Conservation (phyloP, 2,113 vertebrate genomes). For the Megaptera novaeangliae region DNA sequence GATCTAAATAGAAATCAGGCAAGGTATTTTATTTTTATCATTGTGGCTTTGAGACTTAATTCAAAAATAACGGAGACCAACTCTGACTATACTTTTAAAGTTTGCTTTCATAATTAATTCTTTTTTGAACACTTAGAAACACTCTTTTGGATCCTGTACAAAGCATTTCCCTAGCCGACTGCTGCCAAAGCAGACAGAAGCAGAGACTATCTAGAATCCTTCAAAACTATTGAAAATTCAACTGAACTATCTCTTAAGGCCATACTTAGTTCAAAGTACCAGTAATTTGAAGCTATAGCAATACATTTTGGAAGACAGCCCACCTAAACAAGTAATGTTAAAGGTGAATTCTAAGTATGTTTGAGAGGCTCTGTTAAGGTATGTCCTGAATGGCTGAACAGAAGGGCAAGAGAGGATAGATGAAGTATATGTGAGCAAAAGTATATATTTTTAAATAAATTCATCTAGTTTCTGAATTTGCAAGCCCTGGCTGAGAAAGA, state of each 20-base stretch:
- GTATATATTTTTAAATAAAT: background rate
- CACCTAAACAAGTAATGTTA: slow-evolving; percentile 42
- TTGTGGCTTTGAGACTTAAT: slow-evolving; percentile 70
- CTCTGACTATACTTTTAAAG: slow-evolving; percentile 58
- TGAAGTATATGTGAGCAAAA: background rate
- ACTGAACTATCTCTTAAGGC: slow-evolving; percentile 47
- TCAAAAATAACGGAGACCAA: slow-evolving; percentile 74
- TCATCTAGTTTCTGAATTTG: background rate
- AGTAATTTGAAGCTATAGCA: slow-evolving; percentile 43
- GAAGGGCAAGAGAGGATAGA: background rate
- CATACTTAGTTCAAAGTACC: slow-evolving; percentile 42
- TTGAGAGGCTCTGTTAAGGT: slow-evolving; percentile 15
- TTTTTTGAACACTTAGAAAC: slow-evolving; percentile 61
- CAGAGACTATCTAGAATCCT: slow-evolving; percentile 52
- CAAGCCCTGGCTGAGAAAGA: background rate
- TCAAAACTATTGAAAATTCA: slow-evolving; percentile 57
- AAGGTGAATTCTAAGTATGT: slow-evolving; percentile 34
- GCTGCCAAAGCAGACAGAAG: slow-evolving; percentile 48
- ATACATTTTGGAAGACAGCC: slow-evolving; percentile 38
- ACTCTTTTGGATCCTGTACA: slow-evolving; percentile 49
- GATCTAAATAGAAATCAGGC: slow-evolving; percentile 77
- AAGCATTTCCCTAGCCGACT: background rate
- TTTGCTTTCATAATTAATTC: slow-evolving; percentile 73
- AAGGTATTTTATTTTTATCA: slow-evolving; percentile 75
- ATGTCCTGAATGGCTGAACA: background rate